Base-by-base conservation (phyloP, 2,888 invertebrate genomes). In the Sepiola atlantica region DNA sequence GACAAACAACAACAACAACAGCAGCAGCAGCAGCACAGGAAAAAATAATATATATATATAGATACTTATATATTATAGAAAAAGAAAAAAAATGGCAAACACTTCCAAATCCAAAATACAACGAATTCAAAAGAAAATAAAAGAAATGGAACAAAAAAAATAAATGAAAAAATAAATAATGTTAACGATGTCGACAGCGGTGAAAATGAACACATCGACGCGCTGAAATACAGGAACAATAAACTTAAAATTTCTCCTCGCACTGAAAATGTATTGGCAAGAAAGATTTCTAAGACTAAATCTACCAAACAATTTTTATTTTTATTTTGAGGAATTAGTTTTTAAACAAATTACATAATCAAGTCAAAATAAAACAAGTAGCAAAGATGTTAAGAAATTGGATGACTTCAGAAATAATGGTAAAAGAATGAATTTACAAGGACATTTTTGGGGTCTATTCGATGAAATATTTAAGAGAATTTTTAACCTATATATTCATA, bases 1-100 rank as follows among this genome's bases (percentile, higher is more conserved):
- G 8, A 92, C 45, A 35, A 92, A 91, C 54, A 91, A 35, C 35
- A 91, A 91, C 91, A 35, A 91, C 24, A 61, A 12, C 28, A 61
- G 61, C 8, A 77, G 77, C n/a, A 77, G 77, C 77, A 77, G 77
- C 77, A 77, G n/a, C n/a, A n/a, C 32, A n/a, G 32, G 32, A 77
- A 77, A 77, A 77, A 77, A 91, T 35, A 35, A 61, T 20, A 92
- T 20, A 54, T 54, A 45, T 54, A n/a, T 24, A 54, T 92, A 92
- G 1, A 92, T 92, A 92, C 54, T 16, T 91, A 91, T 92, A 55
- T 92, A 55, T 92, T 92, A n/a, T 91, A 35, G 16, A 92, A 92
- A 24, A 92, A 28, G 54, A 55, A 3, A 92, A 54, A 92, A 92
- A 92, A 92, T 8, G 77, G 77, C 77, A 77, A 77, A 77, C 77